A percentile compares a stretch with the other conserved stretches of the same genome.
phyloP scores from a whole-genome alignment of 2,113 vertebrate species.

The Chascanopsetta lugubris region DNA sequence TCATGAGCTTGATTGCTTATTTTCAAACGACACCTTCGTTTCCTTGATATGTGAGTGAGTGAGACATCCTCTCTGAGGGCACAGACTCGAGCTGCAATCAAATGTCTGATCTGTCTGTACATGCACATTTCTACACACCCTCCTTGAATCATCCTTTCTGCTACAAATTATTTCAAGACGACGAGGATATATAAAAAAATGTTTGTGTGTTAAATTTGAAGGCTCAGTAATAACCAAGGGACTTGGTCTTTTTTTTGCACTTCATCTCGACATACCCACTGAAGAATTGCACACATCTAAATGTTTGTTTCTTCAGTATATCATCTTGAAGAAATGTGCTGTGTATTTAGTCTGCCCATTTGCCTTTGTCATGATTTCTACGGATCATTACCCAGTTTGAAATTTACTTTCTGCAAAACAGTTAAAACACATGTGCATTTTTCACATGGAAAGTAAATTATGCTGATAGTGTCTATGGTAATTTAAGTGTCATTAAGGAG shows the following conservation, averaged over 20 bases:
- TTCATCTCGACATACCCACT: too few species aligned
- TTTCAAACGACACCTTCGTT: not conserved
- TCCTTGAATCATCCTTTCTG: conserved; percentile 9
- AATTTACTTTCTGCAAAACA: not conserved
- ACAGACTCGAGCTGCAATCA: not conserved
- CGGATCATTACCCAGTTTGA: not conserved
- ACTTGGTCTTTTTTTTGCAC: not conserved
- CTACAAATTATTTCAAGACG: not conserved
- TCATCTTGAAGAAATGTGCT: not conserved
- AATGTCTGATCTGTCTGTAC: conserved; percentile 23
- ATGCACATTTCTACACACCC: conserved; percentile 13
- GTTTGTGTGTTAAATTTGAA: not conserved
- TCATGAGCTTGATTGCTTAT: not conserved
- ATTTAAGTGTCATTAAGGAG: conserved; percentile 15
- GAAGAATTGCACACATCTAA: not conserved
- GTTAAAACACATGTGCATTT: not conserved
- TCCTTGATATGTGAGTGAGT: not conserved
- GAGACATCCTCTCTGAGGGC: conserved; percentile 1
- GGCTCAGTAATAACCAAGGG: not conserved
- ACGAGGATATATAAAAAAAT: not conserved
- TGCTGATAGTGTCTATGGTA: not conserved
- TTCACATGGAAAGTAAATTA: not conserved
- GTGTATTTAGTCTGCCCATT: not conserved
- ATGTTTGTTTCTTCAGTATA: not conserved
- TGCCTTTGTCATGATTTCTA: not conserved